Conservation (phyloP, 2,888 invertebrate genomes). For the Lamellibrachia satsuma region DNA sequence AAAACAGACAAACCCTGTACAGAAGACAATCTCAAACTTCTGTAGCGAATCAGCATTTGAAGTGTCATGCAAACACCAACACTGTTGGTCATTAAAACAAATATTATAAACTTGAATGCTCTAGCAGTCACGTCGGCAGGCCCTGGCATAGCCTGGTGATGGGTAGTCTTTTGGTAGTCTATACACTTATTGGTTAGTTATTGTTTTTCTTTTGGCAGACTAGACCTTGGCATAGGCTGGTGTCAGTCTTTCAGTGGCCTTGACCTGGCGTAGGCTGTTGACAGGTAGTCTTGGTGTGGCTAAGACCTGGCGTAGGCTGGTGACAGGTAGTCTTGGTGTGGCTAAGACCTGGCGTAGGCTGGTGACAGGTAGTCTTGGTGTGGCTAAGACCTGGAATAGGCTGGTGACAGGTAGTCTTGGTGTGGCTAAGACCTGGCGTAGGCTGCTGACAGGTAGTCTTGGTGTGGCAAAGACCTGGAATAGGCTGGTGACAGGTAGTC, state of each 20-base stretch:
- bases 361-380: not conserved
- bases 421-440: conserved; percentile 41
- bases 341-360: not conserved
- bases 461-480: too few relatives aligned
- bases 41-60: too few relatives aligned
- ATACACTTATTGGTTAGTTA: not conserved
- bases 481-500: not conserved
- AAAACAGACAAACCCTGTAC: too few relatives aligned
- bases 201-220: not conserved
- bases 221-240: not conserved
- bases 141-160: conserved; percentile 51
- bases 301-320: conserved; percentile 50
- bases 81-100: too few relatives aligned
- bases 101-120: not conserved
- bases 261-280: not conserved
- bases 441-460: conserved; percentile 54
- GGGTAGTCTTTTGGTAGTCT: conserved; percentile 46
- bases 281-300: conserved; percentile 30
- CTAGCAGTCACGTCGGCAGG: not conserved
- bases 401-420: not conserved
- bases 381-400: not conserved
- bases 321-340: conserved; percentile 48
- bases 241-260: not conserved
- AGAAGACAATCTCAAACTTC: too few relatives aligned
- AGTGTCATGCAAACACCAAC: too few relatives aligned